These are phyloP conservation scores for Hypsibius dujardini DNA, from an alignment of 1,140 invertebrate species.

Conservation along the genomic window DNA sequence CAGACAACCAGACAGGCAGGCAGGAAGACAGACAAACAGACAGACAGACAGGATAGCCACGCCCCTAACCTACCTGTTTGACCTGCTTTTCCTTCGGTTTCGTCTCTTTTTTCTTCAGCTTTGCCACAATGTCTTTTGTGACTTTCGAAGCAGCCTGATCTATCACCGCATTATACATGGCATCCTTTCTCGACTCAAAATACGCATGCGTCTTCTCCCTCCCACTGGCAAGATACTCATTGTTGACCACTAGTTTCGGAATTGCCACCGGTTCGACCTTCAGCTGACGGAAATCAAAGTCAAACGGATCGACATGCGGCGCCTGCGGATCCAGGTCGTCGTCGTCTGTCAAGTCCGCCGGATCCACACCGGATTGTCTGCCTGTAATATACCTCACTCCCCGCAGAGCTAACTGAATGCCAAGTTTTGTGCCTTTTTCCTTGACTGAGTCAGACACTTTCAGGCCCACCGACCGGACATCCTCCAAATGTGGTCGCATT, in stretches of 20 bases:
- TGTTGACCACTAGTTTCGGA: not conserved
- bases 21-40: too few relatives aligned
- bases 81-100: not conserved
- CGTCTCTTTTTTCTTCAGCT: not conserved
- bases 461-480: not conserved
- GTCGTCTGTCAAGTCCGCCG: not conserved
- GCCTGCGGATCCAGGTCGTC: not conserved
- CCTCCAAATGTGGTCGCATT: not conserved
- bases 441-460: not conserved
- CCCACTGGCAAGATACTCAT: not conserved
- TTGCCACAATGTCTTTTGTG: not conserved
- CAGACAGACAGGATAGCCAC: too few relatives aligned
- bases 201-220: not conserved
- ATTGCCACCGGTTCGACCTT: not conserved
- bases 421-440: not conserved
- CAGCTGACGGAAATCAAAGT: not conserved
- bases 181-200: not conserved
- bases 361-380: not conserved
- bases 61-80: too few relatives aligned
- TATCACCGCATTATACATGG: not conserved
- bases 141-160: not conserved
- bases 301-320: not conserved
- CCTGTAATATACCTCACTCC: not conserved
- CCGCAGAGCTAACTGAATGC: not conserved
- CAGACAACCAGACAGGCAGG: too few relatives aligned